Conservation (phyloP, 1,140 invertebrate species). For the Brachionus rotundiformis region DNA sequence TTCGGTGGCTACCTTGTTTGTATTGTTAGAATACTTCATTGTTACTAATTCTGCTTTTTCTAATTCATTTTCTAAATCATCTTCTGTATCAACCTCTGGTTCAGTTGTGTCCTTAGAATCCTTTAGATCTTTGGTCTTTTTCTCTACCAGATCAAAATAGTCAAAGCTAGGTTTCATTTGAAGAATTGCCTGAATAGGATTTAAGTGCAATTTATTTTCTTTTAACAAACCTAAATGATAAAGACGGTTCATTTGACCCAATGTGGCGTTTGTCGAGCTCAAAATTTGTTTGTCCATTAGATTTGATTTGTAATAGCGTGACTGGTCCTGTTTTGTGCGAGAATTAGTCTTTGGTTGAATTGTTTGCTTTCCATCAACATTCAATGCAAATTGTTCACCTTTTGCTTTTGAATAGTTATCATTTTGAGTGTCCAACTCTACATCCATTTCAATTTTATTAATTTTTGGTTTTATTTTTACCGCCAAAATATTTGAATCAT, state of each 20-base stretch:
- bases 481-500: neutral
- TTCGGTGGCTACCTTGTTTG: neutral
- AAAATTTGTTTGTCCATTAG: constrained; percentile 39
- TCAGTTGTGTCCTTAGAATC: neutral
- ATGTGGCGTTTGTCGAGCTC: constrained; percentile 11
- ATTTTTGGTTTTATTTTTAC: constrained; percentile 37
- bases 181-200: constrained; percentile 25
- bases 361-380: constrained; percentile 48
- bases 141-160: constrained; percentile 40
- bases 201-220: constrained; percentile 41
- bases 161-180: constrained; percentile 52
- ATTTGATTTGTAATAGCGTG: constrained; percentile 34
- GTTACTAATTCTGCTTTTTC: constrained; percentile 50
- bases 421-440: constrained; percentile 21
- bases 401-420: constrained; percentile 45
- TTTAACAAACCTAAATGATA: constrained; percentile 42
- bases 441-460: constrained; percentile 42
- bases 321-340: neutral
- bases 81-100: neutral
- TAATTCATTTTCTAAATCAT: constrained; percentile 18
- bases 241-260: constrained; percentile 49
- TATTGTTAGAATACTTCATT: constrained; percentile 18
- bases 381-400: constrained; percentile 41
- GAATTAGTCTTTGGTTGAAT: neutral
- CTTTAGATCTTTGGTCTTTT: constrained; percentile 22